Base-by-base conservation (phyloP, 2,113 vertebrate species). In the Rallus limicola region DNA sequence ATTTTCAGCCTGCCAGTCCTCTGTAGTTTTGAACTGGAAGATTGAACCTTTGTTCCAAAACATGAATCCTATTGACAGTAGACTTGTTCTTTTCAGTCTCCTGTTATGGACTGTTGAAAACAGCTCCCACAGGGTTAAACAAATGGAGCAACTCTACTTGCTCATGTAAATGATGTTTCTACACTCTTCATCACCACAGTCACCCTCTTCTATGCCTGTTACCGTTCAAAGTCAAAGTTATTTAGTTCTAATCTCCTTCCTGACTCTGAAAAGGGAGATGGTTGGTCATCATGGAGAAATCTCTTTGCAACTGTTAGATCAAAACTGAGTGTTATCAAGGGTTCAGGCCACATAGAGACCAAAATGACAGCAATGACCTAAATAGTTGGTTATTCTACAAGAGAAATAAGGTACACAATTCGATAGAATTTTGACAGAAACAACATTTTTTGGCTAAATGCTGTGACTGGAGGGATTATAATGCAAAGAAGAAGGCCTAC, bases 401-500 rank as follows among this genome's bases (percentile, higher is more conserved):
- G 10, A 50, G 11, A 85, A 65, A 16, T 31, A 56, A 63, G 20
- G 29, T 44, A 9, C 4, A 0, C 33, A 7, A n/a, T 29, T 77
- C 31, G 15, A 70, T 28, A 5, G 13, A 56, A 93, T 4, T 1
- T 38, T 79, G 13, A 63, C 2, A 1, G 15, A 62, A 85, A 58
- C 0, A 88, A 63, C 88, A 52, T 15, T 40, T 2, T 60, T 4
- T 79, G 11, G 23, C 16, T 58, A 71, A 83, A 82, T 48, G 71
- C 11, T 42, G 7, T 42, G 31, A 42, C 52, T 50, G 21, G 40
- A 17, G 68, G 15, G 33, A 24, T 29, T 75, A 16, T 17, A 33
- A 13, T 6, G 62, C 2, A 10, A 29, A 58, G 2, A 46, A 7
- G 9, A 83, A 46, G 4, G 3, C 3, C 2, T 38, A 3, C 3